A percentile compares a stretch with the other conserved stretches of the same genome.
phyloP scores from a whole-genome alignment of 2,113 vertebrate species.

The Cardinalis cardinalis region DNA sequence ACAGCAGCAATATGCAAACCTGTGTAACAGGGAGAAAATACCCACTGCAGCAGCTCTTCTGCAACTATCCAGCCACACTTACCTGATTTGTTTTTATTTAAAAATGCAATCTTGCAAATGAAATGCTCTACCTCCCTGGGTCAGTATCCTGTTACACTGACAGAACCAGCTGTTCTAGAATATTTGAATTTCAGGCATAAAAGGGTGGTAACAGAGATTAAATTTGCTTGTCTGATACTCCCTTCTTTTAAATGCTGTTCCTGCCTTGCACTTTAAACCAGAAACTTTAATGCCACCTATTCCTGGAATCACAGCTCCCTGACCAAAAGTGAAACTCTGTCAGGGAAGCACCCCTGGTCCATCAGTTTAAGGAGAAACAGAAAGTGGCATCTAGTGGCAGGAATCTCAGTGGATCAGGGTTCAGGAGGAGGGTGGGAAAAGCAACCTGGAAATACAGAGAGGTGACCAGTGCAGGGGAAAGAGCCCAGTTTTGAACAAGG shows the following conservation, averaged over 20 bases:
- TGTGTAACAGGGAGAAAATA: neutral
- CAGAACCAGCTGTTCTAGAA: neutral
- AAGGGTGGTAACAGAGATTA: neutral
- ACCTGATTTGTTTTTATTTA: neutral
- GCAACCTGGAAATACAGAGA: neutral
- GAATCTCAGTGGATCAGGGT: neutral
- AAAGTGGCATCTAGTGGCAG: neutral
- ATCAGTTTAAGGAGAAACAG: neutral
- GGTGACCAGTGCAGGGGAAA: neutral
- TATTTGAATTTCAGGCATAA: neutral
- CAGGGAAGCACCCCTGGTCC: neutral
- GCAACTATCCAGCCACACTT: neutral
- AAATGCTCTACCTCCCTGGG: neutral
- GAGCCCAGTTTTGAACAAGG: neutral
- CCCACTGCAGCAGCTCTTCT: neutral
- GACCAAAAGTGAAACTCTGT: neutral
- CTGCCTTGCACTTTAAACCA: neutral
- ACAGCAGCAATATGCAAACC: neutral
- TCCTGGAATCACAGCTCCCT: neutral
- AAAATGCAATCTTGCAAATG: neutral
- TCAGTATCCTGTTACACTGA: neutral
- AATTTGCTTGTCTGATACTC: neutral
- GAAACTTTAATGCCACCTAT: neutral
- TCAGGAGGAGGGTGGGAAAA: neutral
- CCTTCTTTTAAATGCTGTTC: neutral